Percentiles rank a stretch among this genome's conserved stretches.
Evolutionary conservation across 2,113 vertebrate species (phyloP).

Genomic region (Plecotus auritus): DNA sequence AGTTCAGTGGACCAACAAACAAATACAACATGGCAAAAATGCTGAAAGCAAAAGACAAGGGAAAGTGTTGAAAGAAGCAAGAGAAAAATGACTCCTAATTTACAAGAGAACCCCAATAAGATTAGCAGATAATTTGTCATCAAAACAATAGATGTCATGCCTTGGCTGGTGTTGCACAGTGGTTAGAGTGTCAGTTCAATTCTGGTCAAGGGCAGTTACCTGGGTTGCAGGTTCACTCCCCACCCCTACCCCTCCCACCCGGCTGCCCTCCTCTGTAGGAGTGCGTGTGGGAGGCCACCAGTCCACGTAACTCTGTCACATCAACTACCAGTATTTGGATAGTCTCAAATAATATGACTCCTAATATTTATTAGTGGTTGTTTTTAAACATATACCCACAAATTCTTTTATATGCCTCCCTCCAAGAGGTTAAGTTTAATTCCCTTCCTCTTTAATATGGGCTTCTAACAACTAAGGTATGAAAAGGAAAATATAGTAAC

Average conservation of each 20-base stretch:
- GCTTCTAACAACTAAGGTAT: background rate
- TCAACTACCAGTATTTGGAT: background rate
- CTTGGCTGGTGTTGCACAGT: no score
- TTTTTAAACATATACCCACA: constrained; percentile 21
- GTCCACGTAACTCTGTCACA: no score
- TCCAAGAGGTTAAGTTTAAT: background rate
- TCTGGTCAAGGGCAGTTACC: no score
- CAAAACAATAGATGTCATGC: background rate
- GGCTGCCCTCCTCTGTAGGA: no score
- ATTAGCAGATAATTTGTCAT: background rate
- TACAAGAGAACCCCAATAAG: background rate
- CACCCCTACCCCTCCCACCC: no score
- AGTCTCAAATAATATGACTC: constrained; percentile 22
- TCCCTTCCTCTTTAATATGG: background rate
- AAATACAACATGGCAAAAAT: background rate
- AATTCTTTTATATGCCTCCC: background rate
- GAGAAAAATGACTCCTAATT: background rate
- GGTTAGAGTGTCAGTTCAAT: no score
- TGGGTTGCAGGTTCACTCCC: no score
- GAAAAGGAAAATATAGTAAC: background rate
- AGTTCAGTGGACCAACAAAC: background rate
- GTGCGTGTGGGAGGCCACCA: no score
- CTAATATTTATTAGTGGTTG: constrained; percentile 17
- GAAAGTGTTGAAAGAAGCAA: background rate
- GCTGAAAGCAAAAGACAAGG: background rate